A percentile compares a stretch with the other conserved stretches of the same genome.
These are phyloP conservation scores for Hipparchia semele DNA, from an alignment of 2,888 invertebrate species.

Conservation along the genomic window DNA sequence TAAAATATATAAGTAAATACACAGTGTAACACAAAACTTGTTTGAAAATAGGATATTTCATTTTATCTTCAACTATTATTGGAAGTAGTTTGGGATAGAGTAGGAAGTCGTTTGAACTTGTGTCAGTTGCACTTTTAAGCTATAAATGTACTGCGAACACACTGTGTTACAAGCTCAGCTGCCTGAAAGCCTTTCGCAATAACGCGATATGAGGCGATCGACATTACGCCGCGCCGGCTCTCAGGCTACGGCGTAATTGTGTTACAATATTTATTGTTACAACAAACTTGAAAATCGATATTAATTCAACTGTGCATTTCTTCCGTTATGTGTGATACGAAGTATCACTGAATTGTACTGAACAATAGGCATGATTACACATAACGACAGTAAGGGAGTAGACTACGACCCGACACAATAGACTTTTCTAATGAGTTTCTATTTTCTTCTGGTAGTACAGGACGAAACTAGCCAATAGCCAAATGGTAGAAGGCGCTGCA, in stretches of 20 bases:
- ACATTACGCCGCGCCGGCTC: constrained; percentile 14
- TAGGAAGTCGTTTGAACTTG: neutral
- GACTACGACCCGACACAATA: no score
- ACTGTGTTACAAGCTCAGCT: constrained; percentile 46
- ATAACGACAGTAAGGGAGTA: no score
- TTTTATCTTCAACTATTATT: neutral
- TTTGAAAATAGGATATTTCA: no score
- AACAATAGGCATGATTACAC: no score
- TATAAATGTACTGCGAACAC: constrained; percentile 11
- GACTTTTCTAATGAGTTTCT: no score
- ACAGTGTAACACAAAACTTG: no score
- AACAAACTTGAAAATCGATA: neutral
- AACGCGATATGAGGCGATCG: constrained; percentile 47
- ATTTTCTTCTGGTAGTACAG: no score
- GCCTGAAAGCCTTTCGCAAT: constrained; percentile 52
- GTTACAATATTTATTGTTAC: constrained; percentile 6
- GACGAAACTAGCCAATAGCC: no score
- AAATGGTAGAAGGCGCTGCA: no score
- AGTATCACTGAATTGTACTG: no score
- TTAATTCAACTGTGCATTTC: neutral
- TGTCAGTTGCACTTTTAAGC: constrained; percentile 6
- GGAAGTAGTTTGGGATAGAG: neutral
- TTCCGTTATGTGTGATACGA: neutral
- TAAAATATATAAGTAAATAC: neutral
- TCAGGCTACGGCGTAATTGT: constrained; percentile 11